Evolutionary conservation across 2,113 vertebrate species (phyloP).

Genomic region (Gracilinanus agilis): DNA sequence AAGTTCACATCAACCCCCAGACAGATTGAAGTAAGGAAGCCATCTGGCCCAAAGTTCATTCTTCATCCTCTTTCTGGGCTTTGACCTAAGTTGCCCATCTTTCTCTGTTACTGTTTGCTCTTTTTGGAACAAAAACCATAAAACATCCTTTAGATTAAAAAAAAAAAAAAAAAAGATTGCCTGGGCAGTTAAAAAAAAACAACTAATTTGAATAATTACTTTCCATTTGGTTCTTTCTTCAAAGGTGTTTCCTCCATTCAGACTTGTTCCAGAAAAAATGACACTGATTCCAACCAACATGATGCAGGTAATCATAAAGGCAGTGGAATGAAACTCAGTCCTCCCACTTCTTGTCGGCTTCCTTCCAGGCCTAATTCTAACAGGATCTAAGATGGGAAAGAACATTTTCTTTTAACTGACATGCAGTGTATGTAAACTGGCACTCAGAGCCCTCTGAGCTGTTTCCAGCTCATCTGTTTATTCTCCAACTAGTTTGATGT

Average conservation of each 20-base stretch:
- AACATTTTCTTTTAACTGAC: neutral
- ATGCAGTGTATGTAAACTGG: neutral
- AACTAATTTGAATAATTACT: neutral
- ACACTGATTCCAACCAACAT: conserved; percentile 77
- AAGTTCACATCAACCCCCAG: conserved; percentile 80
- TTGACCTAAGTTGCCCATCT: neutral
- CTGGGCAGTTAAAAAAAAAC: neutral
- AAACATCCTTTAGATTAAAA: neutral
- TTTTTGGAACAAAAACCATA: conserved; percentile 33
- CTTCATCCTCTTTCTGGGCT: conserved; percentile 7
- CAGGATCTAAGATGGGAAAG: conserved; percentile 14
- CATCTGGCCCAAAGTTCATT: neutral
- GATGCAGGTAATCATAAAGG: conserved; percentile 78
- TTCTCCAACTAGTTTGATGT: conserved; percentile 11
- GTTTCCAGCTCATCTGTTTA: neutral
- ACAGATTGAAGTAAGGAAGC: conserved; percentile 79
- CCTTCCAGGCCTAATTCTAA: neutral
- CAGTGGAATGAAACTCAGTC: conserved; percentile 12
- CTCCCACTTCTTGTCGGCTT: neutral
- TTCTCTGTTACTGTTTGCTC: conserved; percentile 45
- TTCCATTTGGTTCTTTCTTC: conserved; percentile 34
- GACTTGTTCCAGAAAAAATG: conserved; percentile 81
- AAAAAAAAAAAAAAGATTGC: conserved; percentile 33
- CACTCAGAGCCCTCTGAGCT: neutral
- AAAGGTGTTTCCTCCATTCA: conserved; percentile 84